A percentile compares a stretch with the other conserved stretches of the same genome.
phyloP scores from a whole-genome alignment of 2,888 invertebrate genomes.

The Heliconius charithonia region DNA sequence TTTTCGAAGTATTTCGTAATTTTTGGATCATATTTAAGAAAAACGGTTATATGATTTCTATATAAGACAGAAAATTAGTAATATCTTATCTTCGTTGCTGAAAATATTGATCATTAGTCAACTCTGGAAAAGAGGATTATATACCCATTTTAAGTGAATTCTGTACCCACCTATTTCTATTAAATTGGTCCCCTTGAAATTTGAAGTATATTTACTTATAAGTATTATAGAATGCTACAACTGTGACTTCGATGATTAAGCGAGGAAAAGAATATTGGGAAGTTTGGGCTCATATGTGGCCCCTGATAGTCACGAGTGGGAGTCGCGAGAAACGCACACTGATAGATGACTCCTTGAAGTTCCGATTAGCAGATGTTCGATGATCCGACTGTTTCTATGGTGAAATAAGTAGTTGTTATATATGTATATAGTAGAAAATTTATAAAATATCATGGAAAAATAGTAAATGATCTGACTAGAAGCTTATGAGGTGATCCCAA shows the following conservation, averaged over 20 bases:
- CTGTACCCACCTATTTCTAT: neutral
- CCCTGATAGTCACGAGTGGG: constrained; percentile 56
- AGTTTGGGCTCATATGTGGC: constrained; percentile 63
- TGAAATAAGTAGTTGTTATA: constrained; percentile 27
- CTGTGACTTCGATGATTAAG: constrained; percentile 43
- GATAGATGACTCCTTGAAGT: constrained; percentile 50
- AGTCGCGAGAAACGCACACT: constrained; percentile 54
- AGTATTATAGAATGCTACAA: constrained; percentile 4
- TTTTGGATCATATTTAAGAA: neutral
- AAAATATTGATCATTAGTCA: neutral
- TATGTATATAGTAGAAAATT: neutral
- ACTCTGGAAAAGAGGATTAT: neutral
- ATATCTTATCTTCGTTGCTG: neutral
- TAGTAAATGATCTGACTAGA: neutral
- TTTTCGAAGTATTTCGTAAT: neutral
- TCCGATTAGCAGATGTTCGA: constrained; percentile 67
- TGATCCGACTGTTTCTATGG: constrained; percentile 28
- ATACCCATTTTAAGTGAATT: neutral
- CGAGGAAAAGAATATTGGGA: constrained; percentile 61
- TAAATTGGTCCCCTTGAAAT: too few relatives aligned
- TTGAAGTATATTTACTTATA: neutral
- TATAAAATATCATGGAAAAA: too few relatives aligned
- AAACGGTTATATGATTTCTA: neutral
- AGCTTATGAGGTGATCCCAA: neutral
- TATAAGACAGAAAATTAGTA: too few relatives aligned